Base-by-base conservation (phyloP, 2,888 invertebrate species). In the Cantharis rufa region DNA sequence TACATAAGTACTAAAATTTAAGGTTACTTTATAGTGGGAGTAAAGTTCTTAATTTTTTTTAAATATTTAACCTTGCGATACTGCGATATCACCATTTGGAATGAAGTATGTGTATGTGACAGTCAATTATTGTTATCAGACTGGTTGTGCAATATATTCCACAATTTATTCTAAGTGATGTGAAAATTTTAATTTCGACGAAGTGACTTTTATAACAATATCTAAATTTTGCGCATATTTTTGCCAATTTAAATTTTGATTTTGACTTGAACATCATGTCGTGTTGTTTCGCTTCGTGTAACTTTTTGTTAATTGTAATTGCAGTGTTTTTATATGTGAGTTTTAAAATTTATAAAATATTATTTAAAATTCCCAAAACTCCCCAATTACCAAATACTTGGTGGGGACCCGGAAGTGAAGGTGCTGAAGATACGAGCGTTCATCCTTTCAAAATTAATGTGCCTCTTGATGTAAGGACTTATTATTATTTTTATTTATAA, bases 401-500 rank as follows among this genome's bases (percentile, higher is more conserved):
- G 88, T 94, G 93, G 93, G 93, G 93, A 0, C 86, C 89, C 0
- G 90, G 90, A 61, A 84, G 89, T 28, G 89, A 90, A 48, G 86
- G 86, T 32, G 87, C 89, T 18, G 89, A 88, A 48, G 91, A 92
- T 82, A 84, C 86, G 0, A 88, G 90, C 16, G 90, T 94, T 73
- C 89, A 88, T 77, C 91, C 91, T 0, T 94, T 91, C 83, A 89
- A 89, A 83, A 91, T 94, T 77, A 89, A 91, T 72, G 89, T 93
- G 75, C 85, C 91, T 0, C 89, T 92, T 84, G 89, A 91, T 88
- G 93, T 93, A 88, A 88, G 79, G 71, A 77, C 16, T 15, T 5
- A 24, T 5, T 64, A 5, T 16, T 10, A 13, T 7, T 3, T 21
- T 24, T 66, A 9, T 63, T 63, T 63, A 66, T 21, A n/a, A n/a